Evolutionary conservation across 2,888 invertebrate genomes (phyloP), one percentile per base, ranked within the genome.

Genomic region (Campopleginae sp.): DNA sequence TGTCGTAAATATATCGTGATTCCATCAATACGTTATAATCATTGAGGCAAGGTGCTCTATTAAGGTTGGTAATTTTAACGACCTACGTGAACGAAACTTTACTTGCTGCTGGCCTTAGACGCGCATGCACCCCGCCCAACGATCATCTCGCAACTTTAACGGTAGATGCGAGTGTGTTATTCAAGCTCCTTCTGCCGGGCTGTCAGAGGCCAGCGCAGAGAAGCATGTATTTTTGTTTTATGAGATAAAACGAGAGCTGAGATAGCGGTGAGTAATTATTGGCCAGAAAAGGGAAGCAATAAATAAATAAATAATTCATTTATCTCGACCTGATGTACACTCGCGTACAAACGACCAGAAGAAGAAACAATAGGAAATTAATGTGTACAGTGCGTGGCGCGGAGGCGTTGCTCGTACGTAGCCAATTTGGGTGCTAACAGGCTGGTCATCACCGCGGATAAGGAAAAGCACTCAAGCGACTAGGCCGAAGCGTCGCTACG

Each of bases 361-460:
- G n/a, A 72, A 75, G 38, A 48, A 12, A 23, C 38, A 4, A 44
- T 42, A 71, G 58, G 72, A 79, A 76, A 71, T 83, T 46, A 75
- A 54, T 78, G 27, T 5, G 6, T 66, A 70, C 31, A 48, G 31
- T 51, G 70, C 33, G 14, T 48, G n/a, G n/a, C 33, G 42, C 33
- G 31, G 46, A 58, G 70, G 58, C 54, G 68, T 71, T 71, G 71
- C 71, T 85, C 79, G 72, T 58, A 51, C 79, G 77, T 82, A 82
- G 72, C 82, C 82, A 85, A 85, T 85, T 85, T 85, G 14, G 77
- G 76, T 74, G 78, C 74, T 75, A 70, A 79, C 80, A 84, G 72
- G 71, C 74, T 54, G 74, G 31, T 58, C 76, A 27, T 66, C 76
- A 80, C 77, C 61, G 82, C 61, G 82, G 72, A 82, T 82, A 80